Evolutionary conservation across 1,140 invertebrate genomes (phyloP).

Genomic region (Drosophila lini): DNA sequence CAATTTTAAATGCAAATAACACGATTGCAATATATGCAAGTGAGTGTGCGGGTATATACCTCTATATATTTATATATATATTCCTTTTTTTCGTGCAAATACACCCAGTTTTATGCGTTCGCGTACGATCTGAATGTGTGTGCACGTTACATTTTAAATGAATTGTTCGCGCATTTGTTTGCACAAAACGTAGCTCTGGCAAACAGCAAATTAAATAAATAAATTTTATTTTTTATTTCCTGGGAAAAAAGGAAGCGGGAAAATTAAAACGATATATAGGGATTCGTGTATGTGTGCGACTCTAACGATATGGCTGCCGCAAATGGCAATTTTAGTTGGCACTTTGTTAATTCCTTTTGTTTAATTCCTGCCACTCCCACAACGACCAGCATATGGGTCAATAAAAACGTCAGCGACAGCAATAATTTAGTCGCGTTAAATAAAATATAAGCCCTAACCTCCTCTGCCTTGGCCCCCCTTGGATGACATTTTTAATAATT

Average conservation of each 20-base stretch:
- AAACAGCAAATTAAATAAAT: slow-evolving; percentile 79
- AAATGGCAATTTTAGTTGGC: slow-evolving; percentile 68
- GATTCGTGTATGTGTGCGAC: slow-evolving; percentile 2
- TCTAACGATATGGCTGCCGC: slow-evolving; percentile 43
- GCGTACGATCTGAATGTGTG: slow-evolving; percentile 20
- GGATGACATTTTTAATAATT: slow-evolving; percentile 64
- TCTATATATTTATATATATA: not conserved
- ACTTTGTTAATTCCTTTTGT: slow-evolving; percentile 51
- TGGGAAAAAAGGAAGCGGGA: slow-evolving; percentile 18
- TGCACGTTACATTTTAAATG: slow-evolving; percentile 75
- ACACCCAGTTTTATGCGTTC: slow-evolving; percentile 16
- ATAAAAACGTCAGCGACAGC: slow-evolving; percentile 76
- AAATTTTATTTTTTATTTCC: slow-evolving; percentile 58
- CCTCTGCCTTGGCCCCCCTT: not conserved
- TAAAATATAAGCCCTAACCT: slow-evolving; percentile 51
- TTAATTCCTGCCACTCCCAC: slow-evolving; percentile 4
- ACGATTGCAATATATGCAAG: slow-evolving; percentile 39
- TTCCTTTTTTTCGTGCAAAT: slow-evolving; percentile 15
- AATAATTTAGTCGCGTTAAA: slow-evolving; percentile 62
- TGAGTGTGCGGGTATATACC: slow-evolving; percentile 12
- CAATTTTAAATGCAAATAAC: slow-evolving; percentile 69
- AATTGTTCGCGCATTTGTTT: slow-evolving; percentile 76
- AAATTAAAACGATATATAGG: slow-evolving; percentile 34
- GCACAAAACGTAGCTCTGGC: slow-evolving; percentile 55
- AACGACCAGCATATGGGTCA: slow-evolving; percentile 51